Percentiles rank a stretch among this genome's conserved stretches.
These are phyloP conservation scores for Rhincodon typus DNA, from an alignment of 2,797 vertebrate genomes.

Conservation along the genomic window DNA sequence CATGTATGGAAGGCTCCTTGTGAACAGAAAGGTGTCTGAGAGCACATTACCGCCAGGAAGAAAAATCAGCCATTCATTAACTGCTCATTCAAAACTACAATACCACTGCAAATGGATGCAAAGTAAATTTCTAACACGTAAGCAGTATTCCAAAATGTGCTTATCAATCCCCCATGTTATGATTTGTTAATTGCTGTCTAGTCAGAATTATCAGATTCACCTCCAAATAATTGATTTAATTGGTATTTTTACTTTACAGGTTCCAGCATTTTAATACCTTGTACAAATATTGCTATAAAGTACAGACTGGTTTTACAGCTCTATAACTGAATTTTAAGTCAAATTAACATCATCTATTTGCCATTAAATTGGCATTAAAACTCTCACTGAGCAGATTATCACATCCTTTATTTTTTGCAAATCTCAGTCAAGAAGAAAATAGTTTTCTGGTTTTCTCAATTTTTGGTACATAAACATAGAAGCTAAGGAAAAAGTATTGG, in stretches of 20 bases:
- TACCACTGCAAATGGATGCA: neutral
- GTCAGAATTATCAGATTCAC: slow-evolving; percentile 7
- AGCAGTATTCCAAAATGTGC: neutral
- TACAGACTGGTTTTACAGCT: slow-evolving; percentile 6
- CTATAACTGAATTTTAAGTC: neutral
- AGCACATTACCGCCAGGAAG: neutral
- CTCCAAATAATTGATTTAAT: neutral
- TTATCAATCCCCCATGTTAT: neutral
- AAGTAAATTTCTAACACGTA: neutral
- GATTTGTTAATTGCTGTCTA: slow-evolving; percentile 22
- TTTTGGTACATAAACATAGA: neutral
- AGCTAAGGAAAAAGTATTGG: neutral
- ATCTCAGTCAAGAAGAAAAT: neutral
- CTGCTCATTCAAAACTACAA: neutral
- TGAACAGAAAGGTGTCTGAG: neutral
- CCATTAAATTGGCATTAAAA: neutral
- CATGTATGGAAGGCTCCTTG: neutral
- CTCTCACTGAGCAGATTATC: neutral
- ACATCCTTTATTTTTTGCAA: neutral
- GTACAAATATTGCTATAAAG: neutral
- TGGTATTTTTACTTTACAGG: neutral
- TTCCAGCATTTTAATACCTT: neutral
- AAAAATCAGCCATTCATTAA: neutral
- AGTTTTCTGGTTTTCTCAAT: neutral
- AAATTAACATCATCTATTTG: neutral